These are phyloP conservation scores for Myopa tessellatipennis DNA, from an alignment of 2,888 invertebrate genomes.

Conservation along the genomic window DNA sequence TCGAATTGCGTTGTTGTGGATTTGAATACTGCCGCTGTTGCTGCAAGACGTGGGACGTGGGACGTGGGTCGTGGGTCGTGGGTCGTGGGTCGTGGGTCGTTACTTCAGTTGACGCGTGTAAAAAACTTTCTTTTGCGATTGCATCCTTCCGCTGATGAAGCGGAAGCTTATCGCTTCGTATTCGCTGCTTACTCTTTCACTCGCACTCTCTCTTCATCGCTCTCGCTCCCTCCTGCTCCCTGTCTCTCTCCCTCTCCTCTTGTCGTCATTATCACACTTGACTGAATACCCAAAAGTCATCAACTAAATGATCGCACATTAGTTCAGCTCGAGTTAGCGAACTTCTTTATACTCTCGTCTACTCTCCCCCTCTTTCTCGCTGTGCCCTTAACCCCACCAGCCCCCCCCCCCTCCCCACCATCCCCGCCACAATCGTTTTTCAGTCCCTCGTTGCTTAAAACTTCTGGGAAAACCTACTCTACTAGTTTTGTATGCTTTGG, in stretches of 20 bases:
- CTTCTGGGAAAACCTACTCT: not conserved
- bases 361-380: too few species aligned
- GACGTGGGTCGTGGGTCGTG: too few species aligned
- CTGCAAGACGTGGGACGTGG: too few species aligned
- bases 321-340: not conserved
- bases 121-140: conserved; percentile 17
- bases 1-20: not conserved
- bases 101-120: conserved; percentile 11
- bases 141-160: conserved; percentile 23
- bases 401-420: not conserved
- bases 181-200: not conserved
- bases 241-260: not conserved
- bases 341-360: not conserved
- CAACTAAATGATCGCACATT: conserved; percentile 27
- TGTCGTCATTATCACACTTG: not conserved
- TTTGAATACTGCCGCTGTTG: not conserved
- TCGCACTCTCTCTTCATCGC: not conserved
- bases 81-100: not conserved
- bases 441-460: not conserved
- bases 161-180: not conserved
- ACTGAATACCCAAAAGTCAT: conserved; percentile 29
- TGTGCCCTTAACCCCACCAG: not conserved
- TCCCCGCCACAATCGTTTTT: not conserved
- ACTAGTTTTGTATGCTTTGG: conserved; percentile 7
- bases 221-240: too few species aligned